Conservation (phyloP, 2,113 vertebrate species). For the Poeciliopsis retropinna region DNA sequence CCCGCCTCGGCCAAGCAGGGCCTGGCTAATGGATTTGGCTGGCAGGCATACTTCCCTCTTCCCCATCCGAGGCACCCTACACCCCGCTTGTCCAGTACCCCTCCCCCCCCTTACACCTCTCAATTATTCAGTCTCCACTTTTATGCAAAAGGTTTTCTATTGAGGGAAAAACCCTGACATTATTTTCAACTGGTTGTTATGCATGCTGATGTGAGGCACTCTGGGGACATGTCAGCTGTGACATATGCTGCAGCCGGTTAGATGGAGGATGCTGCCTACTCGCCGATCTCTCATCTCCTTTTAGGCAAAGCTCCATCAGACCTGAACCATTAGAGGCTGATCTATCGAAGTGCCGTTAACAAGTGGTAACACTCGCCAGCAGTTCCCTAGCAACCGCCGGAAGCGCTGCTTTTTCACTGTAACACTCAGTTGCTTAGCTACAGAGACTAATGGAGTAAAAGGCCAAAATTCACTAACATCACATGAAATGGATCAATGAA, state of each 20-base stretch:
- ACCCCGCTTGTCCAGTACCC: slow-evolving; percentile 52
- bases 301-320: slow-evolving; percentile 80
- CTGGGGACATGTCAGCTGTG: slow-evolving; percentile 73
- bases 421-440: slow-evolving; percentile 84
- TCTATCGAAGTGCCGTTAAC: slow-evolving; percentile 76
- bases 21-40: slow-evolving; percentile 84
- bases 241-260: slow-evolving; percentile 74
- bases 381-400: slow-evolving; percentile 86
- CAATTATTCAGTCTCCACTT: slow-evolving; percentile 82
- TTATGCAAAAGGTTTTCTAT: slow-evolving; percentile 82
- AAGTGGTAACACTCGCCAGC: slow-evolving; percentile 80
- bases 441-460: slow-evolving; percentile 70
- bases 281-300: slow-evolving; percentile 79
- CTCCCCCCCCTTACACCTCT: slow-evolving; percentile 78
- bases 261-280: slow-evolving; percentile 69
- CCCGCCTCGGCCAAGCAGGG: slow-evolving; percentile 68
- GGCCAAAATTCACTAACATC: slow-evolving; percentile 57
- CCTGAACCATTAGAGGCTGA: slow-evolving; percentile 81
- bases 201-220: slow-evolving; percentile 75
- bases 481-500: slow-evolving; percentile 64
- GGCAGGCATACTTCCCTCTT: slow-evolving; percentile 81
- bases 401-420: slow-evolving; percentile 76
- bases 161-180: slow-evolving; percentile 63
- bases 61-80: slow-evolving; percentile 73
- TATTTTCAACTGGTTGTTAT: slow-evolving; percentile 74